These are phyloP conservation scores for Hypotaenidia okinawae DNA, from an alignment of 2,797 vertebrate species.

Conservation along the genomic window DNA sequence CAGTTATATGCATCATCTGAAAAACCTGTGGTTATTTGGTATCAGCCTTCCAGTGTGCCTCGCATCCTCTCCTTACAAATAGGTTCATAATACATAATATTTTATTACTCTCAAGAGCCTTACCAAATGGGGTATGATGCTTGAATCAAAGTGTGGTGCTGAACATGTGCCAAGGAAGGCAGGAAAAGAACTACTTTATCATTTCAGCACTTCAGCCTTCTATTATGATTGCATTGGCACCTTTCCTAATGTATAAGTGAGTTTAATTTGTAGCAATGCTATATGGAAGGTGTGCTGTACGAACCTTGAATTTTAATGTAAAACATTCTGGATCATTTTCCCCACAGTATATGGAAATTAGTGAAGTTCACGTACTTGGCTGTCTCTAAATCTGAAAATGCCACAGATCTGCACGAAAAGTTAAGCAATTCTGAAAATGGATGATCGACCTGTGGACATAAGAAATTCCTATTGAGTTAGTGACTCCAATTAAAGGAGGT, in stretches of 20 bases:
- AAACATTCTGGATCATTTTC: constrained; percentile 54
- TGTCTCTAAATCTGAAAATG: constrained; percentile 35
- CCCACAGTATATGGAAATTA: constrained; percentile 50
- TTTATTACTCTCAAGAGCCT: constrained; percentile 43
- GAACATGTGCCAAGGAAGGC: constrained; percentile 51
- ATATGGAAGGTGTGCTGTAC: constrained; percentile 39
- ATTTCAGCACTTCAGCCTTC: constrained; percentile 65
- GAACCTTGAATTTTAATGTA: constrained; percentile 65
- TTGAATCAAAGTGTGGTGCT: constrained; percentile 43
- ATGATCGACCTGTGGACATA: neutral
- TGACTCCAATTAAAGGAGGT: neutral
- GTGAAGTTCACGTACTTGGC: constrained; percentile 5
- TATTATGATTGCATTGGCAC: constrained; percentile 69
- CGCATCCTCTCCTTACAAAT: neutral
- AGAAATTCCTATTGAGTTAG: neutral
- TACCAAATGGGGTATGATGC: neutral
- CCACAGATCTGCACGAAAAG: neutral
- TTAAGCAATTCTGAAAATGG: constrained; percentile 40
- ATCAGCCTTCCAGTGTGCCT: neutral
- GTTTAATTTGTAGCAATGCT: constrained; percentile 69
- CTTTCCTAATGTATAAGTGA: constrained; percentile 68
- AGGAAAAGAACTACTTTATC: constrained; percentile 37
- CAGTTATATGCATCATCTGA: neutral
- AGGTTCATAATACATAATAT: neutral
- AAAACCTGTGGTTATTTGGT: neutral